These are phyloP conservation scores for Gryllus bimaculatus DNA, from an alignment of 1,140 invertebrate genomes.

Conservation along the genomic window DNA sequence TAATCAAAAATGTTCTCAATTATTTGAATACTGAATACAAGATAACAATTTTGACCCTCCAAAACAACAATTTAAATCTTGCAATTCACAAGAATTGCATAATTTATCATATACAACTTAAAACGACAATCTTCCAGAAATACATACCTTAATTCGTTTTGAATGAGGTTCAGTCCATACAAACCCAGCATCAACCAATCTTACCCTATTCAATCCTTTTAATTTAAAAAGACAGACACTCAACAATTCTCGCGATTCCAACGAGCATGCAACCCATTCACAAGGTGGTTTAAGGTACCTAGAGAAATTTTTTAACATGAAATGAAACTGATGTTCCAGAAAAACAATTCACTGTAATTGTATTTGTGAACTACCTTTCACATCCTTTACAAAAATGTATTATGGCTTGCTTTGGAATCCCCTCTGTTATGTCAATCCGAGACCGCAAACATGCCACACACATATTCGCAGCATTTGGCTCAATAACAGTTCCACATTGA, in stretches of 20 bases:
- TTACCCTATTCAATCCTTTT: slow-evolving; percentile 83
- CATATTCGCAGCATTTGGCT: slow-evolving; percentile 95
- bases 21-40: neutral
- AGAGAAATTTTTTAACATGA: slow-evolving; percentile 17
- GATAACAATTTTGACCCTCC: neutral
- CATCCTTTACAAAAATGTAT: slow-evolving; percentile 86
- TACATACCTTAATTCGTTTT: slow-evolving; percentile 81
- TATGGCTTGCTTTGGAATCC: slow-evolving; percentile 88
- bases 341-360: neutral
- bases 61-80: no score
- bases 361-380: slow-evolving; percentile 51
- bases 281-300: slow-evolving; percentile 89
- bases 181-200: slow-evolving; percentile 91
- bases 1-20: neutral
- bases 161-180: slow-evolving; percentile 99
- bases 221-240: slow-evolving; percentile 88
- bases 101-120: no score
- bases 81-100: no score
- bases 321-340: neutral
- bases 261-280: slow-evolving; percentile 78
- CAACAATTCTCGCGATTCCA: slow-evolving; percentile 90
- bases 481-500: slow-evolving; percentile 69
- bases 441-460: slow-evolving; percentile 87
- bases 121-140: no score
- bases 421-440: slow-evolving; percentile 89